Evolutionary conservation across 2,113 vertebrate species (phyloP), one percentile per base, ranked within the genome.

Genomic region (Carassius auratus): DNA sequence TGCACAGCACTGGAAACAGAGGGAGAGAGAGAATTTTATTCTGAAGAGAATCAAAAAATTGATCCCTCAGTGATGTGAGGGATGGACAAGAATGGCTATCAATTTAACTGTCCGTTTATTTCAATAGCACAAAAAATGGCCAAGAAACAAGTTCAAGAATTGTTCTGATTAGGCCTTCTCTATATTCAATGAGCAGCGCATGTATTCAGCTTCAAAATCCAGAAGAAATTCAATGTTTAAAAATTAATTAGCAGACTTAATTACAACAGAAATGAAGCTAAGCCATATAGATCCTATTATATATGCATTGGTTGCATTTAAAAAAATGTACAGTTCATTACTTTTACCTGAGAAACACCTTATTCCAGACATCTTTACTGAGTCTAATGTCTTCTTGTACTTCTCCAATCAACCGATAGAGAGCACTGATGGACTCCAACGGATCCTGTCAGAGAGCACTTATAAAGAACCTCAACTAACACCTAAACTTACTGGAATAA

Each of bases 301-400:
- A 57, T 8, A 62, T 23, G 59, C n/a, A 5, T 62, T 62, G 3
- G 59, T 62, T 52, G 4, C 50, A 52, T 52, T 52, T 14, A 8
- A n/a, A 19, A 36, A 8, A 30, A 61, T 3, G 8, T 48, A 26
- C 5, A 15, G 61, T 52, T 48, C 5, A 21, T 50, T 83, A 26
- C 55, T 61, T 7, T 71, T 87, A 89, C 88, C 88, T 87, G 45
- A 84, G 92, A 93, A 98, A 99, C 87, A 97, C 94, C 86, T 95
- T 95, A 90, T 97, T 96, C 96, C 97, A 98, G 0, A 93, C 93
- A 15, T 92, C 96, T 81, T 95, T 96, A 90, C 95, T 96, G 86
- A 96, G 95, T 17, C 94, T 93, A 21, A 99, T 93, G 88, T 99
- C 97, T 5, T 91, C 90, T 77, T 93, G 91, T 85, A 98, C 92